Percentiles rank a stretch among this genome's conserved stretches.
Conservation (phyloP, 2,888 invertebrate genomes). For the Noctua janthina region DNA sequence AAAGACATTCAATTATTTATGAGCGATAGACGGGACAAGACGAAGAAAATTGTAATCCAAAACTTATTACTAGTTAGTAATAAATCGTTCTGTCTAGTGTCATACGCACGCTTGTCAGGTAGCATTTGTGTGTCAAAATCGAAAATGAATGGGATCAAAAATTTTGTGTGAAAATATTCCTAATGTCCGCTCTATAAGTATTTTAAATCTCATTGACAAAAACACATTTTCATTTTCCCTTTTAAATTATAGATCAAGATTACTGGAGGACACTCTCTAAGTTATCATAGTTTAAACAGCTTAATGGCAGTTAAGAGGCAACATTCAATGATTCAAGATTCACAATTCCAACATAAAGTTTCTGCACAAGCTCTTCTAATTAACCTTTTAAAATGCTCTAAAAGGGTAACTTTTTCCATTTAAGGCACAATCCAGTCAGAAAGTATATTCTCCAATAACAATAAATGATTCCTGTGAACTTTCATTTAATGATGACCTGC, state of each 20-base stretch:
- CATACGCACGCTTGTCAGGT: too few species aligned
- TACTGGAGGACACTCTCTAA: background rate
- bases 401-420: background rate
- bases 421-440: slow-evolving; percentile 69
- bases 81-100: too few species aligned
- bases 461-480: slow-evolving; percentile 79
- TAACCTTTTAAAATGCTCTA: background rate
- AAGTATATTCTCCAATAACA: slow-evolving; percentile 79
- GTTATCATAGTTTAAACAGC: background rate
- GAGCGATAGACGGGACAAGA: too few species aligned
- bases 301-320: too few species aligned
- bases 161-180: too few species aligned
- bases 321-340: background rate
- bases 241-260: background rate
- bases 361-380: background rate
- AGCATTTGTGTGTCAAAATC: too few species aligned
- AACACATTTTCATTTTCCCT: background rate
- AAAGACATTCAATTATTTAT: too few species aligned
- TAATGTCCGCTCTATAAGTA: too few species aligned
- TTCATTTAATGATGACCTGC: slow-evolving; percentile 68
- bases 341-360: background rate
- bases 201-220: too few species aligned
- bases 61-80: too few species aligned
- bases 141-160: too few species aligned
- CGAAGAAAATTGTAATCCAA: too few species aligned